Evolutionary conservation across 2,113 vertebrate genomes (phyloP), one percentile per base, ranked within the genome.

Genomic region (Lethenteron reissneri): DNA sequence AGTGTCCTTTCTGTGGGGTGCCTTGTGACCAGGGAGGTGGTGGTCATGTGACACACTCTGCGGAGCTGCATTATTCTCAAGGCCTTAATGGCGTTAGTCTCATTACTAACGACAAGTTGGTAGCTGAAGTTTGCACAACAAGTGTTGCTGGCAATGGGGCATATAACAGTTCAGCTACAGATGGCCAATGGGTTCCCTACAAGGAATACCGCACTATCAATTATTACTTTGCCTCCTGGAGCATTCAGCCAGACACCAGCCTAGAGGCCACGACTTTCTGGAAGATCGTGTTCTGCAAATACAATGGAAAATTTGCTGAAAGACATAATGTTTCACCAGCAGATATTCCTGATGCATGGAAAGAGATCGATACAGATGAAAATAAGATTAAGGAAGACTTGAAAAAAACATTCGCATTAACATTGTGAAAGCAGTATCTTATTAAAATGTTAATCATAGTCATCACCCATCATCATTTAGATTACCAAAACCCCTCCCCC

Each of bases 1-100:
- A 72, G 21, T 74, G 73, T 25, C 71, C 73, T 14, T 74, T 73
- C 56, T 74, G 73, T 72, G 56, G 64, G 3, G 73, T 70, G 6
- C 71, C 71, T 58, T 74, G 71, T 72, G 71, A 72, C 2, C n/a
- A 14, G 56, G 71, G 64, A 14, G 64, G 25, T n/a, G 21, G 10
- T 58, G 19, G 12, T 7, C n/a, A 72, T 57, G 8, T 2, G n/a
- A 4, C 15, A n/a, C 71, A 72, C 56, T 72, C n/a, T 41, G 56
- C 25, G n/a, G 17, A 72, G 15, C 71, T 56, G 58, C 71, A 72
- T 60, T 15, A 17, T 9, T 58, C 71, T n/a, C 2, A 14, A 15
- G 71, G 71, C 56, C 58, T 72, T 17, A 56, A 56, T 11, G 2
- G 58, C 1, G n/a, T 8, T 56, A 15, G 8, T 12, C 57, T 14